Conservation (phyloP, 53 echinoderm and acorn worm species). For the Pentamera pediparva region DNA sequence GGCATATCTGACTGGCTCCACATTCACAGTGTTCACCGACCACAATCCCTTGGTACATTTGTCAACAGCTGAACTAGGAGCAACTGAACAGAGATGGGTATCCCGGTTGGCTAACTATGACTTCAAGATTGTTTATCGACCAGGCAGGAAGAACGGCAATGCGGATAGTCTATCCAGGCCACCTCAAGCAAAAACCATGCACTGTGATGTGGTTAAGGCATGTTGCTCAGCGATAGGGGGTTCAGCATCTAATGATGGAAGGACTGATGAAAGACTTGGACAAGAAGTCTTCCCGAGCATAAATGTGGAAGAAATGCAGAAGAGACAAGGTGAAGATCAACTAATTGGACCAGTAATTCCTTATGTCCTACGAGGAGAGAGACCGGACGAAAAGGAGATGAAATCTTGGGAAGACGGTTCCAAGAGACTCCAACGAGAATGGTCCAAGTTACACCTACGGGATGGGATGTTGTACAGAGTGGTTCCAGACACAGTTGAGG, state of each 20-base stretch:
- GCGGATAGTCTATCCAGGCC: constrained; percentile 17
- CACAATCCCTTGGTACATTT: constrained; percentile 19
- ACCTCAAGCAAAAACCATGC: neutral
- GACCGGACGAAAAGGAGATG: neutral
- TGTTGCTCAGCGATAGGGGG: neutral
- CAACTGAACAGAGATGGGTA: constrained; percentile 9
- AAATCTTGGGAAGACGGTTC: neutral
- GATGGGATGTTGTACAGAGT: neutral
- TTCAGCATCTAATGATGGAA: neutral
- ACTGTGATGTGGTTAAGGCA: neutral
- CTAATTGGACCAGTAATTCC: constrained; percentile 10
- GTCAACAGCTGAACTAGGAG: neutral
- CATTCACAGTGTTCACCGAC: constrained; percentile 18
- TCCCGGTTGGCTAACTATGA: constrained; percentile 11
- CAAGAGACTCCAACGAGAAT: neutral
- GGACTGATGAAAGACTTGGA: neutral
- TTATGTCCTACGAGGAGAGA: neutral
- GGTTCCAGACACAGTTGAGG: neutral
- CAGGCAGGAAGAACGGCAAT: constrained; percentile 10
- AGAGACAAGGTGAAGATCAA: neutral
- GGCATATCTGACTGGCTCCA: constrained; percentile 5
- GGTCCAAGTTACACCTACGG: neutral
- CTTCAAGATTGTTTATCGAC: neutral
- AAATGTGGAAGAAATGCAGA: neutral
- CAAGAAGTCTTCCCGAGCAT: neutral